Evolutionary conservation across 1,140 invertebrate species (phyloP), one percentile per base, ranked within the genome.

Genomic region (Cheumatopsyche charites): DNA sequence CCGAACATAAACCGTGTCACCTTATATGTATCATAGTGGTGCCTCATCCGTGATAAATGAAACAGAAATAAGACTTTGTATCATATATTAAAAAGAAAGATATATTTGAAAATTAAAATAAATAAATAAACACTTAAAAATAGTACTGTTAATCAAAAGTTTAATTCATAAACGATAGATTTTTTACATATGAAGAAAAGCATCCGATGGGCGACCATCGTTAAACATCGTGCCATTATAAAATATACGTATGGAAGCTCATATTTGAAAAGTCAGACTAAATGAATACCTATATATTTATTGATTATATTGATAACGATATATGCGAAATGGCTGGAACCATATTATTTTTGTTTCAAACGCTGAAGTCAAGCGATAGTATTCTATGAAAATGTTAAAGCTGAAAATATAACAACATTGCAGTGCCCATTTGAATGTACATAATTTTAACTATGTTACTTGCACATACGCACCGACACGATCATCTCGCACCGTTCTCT

Each of bases 21-120:
- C 45, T 47, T 47, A 7, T 42, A 52, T 52, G 6, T 52, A 23
- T 55, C 17, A 58, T 23, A 58, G 21, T 25, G 55, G 55, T 58
- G 55, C 55, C 55, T 58, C 55, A 58, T 58, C 55, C 9, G 55
- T 23, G 21, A 58, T 47, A 47, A n/a, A n/a, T 47, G 29, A n/a
- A 47, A 47, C 43, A 47, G 43, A 47, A 47, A 47, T 25, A 12
- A 58, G 21, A 58, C 21, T 47, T 6, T 47, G 43, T 47, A 47
- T 25, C 19, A 58, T 58, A 58, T 21, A 4, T 36, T 36, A 25
- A 25, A 58, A 23, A 25, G 25, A 25, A 21, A 58, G 25, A 58
- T 23, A 58, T 21, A 58, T n/a, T n/a, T n/a, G n/a, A n/a, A n/a
- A n/a, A 58, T 9, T 21, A 58, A 9, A 58, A 7, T 52, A 17